A percentile compares a stretch with the other conserved stretches of the same genome.
These are phyloP conservation scores for Dendrophyllia cribrosa DNA, from an alignment of 64 coral and sea anemone species.

Conservation along the genomic window DNA sequence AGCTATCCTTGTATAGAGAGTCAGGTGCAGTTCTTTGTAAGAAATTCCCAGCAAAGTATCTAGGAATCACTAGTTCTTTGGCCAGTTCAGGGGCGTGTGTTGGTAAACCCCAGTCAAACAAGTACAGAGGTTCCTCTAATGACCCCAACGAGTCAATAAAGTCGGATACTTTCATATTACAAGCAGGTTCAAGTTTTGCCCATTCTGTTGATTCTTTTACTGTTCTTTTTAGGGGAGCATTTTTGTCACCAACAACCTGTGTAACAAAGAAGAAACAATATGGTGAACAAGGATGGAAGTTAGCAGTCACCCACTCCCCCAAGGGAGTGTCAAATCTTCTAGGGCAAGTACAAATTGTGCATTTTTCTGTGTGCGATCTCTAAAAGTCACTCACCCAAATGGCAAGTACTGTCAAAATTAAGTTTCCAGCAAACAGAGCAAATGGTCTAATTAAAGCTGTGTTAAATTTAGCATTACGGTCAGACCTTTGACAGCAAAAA, in stretches of 20 bases:
- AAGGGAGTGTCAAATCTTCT: too few relatives aligned
- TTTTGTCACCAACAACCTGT: conserved; percentile 56
- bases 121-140: conserved; percentile 44
- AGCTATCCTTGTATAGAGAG: conserved; percentile 61
- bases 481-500: too few relatives aligned
- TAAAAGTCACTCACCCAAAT: too few relatives aligned
- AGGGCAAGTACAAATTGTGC: too few relatives aligned
- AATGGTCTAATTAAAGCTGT: too few relatives aligned
- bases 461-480: too few relatives aligned
- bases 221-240: conserved; percentile 43
- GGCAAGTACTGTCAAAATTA: too few relatives aligned
- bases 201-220: conserved; percentile 71
- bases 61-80: conserved; percentile 55
- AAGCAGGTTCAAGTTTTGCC: conserved; percentile 58
- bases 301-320: too few relatives aligned
- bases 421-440: too few relatives aligned
- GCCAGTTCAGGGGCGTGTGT: conserved; percentile 44
- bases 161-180: conserved; percentile 49
- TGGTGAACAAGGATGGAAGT: too few relatives aligned
- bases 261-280: neutral
- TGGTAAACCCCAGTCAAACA: conserved; percentile 72
- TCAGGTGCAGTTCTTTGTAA: conserved; percentile 48
- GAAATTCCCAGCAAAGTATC: conserved; percentile 69
- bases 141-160: conserved; percentile 57
- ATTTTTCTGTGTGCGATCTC: too few relatives aligned